Evolutionary conservation across 2,797 vertebrate genomes (phyloP).

Genomic region (Vireo griseus): DNA sequence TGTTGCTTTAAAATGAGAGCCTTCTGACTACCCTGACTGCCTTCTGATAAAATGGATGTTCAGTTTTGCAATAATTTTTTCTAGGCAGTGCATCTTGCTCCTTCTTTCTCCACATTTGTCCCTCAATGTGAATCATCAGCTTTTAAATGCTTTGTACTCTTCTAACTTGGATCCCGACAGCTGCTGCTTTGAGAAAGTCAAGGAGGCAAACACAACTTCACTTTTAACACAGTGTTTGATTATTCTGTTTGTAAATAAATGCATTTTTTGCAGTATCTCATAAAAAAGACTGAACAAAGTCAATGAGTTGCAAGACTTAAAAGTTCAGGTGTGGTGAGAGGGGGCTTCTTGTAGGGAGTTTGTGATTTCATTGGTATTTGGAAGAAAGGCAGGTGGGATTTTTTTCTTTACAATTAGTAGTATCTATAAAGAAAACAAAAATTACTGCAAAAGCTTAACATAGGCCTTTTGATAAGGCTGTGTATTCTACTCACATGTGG

Average conservation of each 20-base stretch:
- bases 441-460: accelerated
- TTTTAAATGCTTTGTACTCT: background rate
- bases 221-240: background rate
- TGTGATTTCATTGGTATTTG: background rate
- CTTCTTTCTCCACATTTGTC: background rate
- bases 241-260: background rate
- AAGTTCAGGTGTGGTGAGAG: background rate
- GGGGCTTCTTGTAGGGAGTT: background rate
- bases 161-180: background rate
- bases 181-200: background rate
- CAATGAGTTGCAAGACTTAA: background rate
- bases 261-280: background rate
- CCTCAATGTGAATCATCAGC: background rate
- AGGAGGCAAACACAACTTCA: background rate
- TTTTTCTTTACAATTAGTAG: background rate
- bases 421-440: background rate
- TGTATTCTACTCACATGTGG: background rate
- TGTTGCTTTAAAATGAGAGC: background rate
- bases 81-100: background rate
- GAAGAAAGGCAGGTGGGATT: background rate
- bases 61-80: background rate
- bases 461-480: background rate
- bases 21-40: background rate
- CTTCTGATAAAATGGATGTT: background rate
- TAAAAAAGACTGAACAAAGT: background rate